A percentile compares a stretch with the other conserved stretches of the same genome.
phyloP scores from a whole-genome alignment of 2,797 vertebrate genomes.

The Melanotaenia trifasciata region DNA sequence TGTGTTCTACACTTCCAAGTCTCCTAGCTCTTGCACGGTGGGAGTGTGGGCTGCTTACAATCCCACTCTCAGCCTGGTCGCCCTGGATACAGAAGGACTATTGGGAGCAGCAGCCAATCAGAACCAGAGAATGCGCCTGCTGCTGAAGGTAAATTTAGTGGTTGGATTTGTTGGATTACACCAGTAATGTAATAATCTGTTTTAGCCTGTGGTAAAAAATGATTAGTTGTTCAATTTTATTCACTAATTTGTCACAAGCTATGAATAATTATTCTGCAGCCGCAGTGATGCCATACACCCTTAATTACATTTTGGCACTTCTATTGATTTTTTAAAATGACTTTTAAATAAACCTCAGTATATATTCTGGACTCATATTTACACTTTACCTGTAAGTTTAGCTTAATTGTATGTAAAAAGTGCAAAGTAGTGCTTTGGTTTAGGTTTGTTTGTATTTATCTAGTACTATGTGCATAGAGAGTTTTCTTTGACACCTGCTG shows the following conservation, averaged over 20 bases:
- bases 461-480: background rate
- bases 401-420: background rate
- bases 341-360: background rate
- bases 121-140: slow-evolving; percentile 86
- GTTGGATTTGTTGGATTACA: background rate
- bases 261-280: background rate
- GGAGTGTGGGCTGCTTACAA: slow-evolving; percentile 88
- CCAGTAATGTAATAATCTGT: background rate
- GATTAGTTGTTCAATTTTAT: background rate
- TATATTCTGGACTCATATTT: background rate
- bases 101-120: slow-evolving; percentile 84
- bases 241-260: no score
- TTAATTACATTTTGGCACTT: background rate
- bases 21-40: slow-evolving; percentile 86
- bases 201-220: background rate
- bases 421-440: background rate
- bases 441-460: background rate
- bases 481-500: background rate
- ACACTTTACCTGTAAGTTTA: background rate
- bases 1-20: slow-evolving; percentile 87
- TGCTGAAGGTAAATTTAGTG: slow-evolving; percentile 79
- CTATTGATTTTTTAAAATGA: background rate
- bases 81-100: slow-evolving; percentile 87
- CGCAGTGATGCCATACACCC: background rate
- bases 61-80: slow-evolving; percentile 76